These are phyloP conservation scores for Eurystomus glaucurus DNA, from an alignment of 2,797 vertebrate genomes.

Conservation along the genomic window DNA sequence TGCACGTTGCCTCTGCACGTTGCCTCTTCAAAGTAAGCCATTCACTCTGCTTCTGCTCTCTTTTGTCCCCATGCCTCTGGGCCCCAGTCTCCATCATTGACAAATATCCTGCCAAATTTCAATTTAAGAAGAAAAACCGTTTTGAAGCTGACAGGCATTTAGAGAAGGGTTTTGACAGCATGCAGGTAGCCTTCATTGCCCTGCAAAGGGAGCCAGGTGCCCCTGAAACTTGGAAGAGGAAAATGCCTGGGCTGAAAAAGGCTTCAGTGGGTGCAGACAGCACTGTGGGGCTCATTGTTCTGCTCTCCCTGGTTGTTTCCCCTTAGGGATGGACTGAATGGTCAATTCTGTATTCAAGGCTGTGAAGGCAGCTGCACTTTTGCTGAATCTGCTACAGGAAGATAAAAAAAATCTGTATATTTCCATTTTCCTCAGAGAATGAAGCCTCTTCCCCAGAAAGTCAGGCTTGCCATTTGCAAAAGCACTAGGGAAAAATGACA, in stretches of 20 bases:
- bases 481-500: background rate
- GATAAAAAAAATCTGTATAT: slow-evolving; percentile 53
- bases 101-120: background rate
- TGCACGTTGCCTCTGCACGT: background rate
- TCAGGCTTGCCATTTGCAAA: slow-evolving; percentile 1
- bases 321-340: slow-evolving; percentile 51
- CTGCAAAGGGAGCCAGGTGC: background rate
- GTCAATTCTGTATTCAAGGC: slow-evolving; percentile 64
- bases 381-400: slow-evolving; percentile 74
- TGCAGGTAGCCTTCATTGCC: background rate
- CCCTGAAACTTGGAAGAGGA: background rate
- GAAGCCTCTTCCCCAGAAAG: slow-evolving; percentile 40
- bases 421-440: slow-evolving; percentile 65
- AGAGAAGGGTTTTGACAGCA: background rate
- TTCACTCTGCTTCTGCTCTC: background rate
- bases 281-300: slow-evolving; percentile 43
- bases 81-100: background rate
- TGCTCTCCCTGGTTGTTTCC: slow-evolving; percentile 49
- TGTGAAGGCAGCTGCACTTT: slow-evolving; percentile 70
- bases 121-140: background rate
- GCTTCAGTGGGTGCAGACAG: slow-evolving; percentile 2
- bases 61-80: background rate
- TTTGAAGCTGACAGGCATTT: background rate
- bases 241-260: background rate
- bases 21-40: background rate